These are phyloP conservation scores for Astatotilapia flaviijosephi DNA, from an alignment of 2,113 vertebrate species.

Conservation along the genomic window DNA sequence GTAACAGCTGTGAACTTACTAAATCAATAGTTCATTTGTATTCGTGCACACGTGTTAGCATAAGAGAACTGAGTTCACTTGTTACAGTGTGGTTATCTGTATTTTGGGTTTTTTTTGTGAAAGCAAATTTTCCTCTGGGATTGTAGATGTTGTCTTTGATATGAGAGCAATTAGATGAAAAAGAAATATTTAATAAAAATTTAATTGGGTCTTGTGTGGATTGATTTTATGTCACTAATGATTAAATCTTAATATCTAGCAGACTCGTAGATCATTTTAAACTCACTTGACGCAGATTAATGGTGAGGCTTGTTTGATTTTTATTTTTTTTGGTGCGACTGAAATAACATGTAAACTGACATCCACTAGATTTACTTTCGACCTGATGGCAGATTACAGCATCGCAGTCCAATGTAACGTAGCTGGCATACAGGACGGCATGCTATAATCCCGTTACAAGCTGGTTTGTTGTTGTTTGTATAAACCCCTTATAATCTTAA, in stretches of 20 bases:
- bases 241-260: not conserved
- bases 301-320: not conserved
- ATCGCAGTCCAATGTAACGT: not conserved
- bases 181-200: not conserved
- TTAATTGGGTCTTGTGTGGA: not conserved
- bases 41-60: not conserved
- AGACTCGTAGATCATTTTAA: not conserved
- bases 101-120: fast-evolving
- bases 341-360: not conserved
- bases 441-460: constrained; percentile 17
- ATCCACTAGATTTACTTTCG: not conserved
- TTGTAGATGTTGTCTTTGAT: not conserved
- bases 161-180: not conserved
- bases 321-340: not conserved
- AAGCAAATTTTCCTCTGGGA: not conserved
- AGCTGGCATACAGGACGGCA: not conserved
- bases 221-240: not conserved
- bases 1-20: not conserved
- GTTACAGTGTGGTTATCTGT: not conserved
- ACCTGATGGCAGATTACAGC: not conserved
- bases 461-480: not conserved
- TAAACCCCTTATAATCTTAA: not conserved
- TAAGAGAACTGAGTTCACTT: fast-evolving
- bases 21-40: not conserved
- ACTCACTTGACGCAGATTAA: not conserved